These are phyloP conservation scores for Archilochus colubris DNA, from an alignment of 2,113 vertebrate species.

Conservation along the genomic window DNA sequence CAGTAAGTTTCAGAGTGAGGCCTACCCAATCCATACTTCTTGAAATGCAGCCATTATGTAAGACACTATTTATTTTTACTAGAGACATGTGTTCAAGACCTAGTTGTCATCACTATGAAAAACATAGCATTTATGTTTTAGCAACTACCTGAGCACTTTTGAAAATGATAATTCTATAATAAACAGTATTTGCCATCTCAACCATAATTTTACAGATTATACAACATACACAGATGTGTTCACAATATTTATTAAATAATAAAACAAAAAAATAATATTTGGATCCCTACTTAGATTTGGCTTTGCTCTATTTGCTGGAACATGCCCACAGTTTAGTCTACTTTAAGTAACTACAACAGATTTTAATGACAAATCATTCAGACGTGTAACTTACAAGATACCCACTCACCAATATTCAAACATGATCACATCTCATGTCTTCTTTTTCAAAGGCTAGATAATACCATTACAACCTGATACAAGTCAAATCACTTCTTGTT, in stretches of 20 bases:
- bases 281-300: background rate
- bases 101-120: background rate
- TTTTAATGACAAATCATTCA: background rate
- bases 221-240: background rate
- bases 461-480: background rate
- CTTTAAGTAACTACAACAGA: background rate
- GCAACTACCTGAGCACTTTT: background rate
- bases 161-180: background rate
- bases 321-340: background rate
- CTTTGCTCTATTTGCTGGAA: background rate
- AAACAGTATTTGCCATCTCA: background rate
- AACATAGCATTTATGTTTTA: background rate
- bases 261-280: background rate
- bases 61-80: background rate
- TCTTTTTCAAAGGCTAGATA: background rate
- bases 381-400: background rate
- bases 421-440: background rate
- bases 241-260: background rate
- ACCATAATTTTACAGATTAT: background rate
- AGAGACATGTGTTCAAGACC: background rate
- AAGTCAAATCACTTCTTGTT: background rate
- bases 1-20: background rate
- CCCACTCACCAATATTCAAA: background rate
- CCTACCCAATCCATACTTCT: background rate
- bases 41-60: background rate